Evolutionary conservation across 1,140 invertebrate genomes (phyloP).

Genomic region (Tetramorium alpestre): DNA sequence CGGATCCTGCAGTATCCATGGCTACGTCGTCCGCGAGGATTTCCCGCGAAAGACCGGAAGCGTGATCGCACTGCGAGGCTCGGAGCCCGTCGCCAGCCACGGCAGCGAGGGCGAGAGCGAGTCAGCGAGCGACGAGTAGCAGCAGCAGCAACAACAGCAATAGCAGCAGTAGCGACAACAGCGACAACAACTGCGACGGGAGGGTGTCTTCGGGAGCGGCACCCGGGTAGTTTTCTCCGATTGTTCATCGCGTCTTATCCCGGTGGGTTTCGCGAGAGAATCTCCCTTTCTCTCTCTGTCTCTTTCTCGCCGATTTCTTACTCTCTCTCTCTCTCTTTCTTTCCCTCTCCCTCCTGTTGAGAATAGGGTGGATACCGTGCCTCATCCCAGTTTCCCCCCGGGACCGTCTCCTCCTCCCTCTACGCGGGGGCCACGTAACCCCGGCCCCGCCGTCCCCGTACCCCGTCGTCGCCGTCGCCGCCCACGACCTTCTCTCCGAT

Average conservation of each 20-base stretch:
- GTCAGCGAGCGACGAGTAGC: background rate
- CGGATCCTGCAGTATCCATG: conserved; percentile 78
- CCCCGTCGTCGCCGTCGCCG: conserved; percentile 31
- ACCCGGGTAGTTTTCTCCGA: conserved; percentile 26
- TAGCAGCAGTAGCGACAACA: background rate
- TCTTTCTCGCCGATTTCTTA: background rate
- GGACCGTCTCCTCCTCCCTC: background rate
- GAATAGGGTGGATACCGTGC: conserved; percentile 40
- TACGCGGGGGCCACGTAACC: conserved; percentile 36
- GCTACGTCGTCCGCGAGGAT: conserved; percentile 76
- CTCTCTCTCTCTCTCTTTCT: background rate
- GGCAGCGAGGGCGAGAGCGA: background rate
- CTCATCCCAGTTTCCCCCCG: background rate
- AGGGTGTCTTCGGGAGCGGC: conserved; percentile 37
- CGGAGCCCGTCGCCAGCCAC: conserved; percentile 26
- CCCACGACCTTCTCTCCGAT: conserved; percentile 50
- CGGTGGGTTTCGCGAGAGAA: conserved; percentile 31
- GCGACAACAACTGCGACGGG: conserved; percentile 12
- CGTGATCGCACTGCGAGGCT: conserved; percentile 49
- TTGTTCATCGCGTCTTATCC: conserved; percentile 32
- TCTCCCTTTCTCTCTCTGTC: conserved; percentile 25
- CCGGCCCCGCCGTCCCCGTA: conserved; percentile 13
- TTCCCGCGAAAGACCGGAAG: conserved; percentile 71
- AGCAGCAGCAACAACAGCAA: background rate
- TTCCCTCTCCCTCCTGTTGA: background rate